Conservation (phyloP, 2,113 vertebrate genomes). For the Hassar affinis region DNA sequence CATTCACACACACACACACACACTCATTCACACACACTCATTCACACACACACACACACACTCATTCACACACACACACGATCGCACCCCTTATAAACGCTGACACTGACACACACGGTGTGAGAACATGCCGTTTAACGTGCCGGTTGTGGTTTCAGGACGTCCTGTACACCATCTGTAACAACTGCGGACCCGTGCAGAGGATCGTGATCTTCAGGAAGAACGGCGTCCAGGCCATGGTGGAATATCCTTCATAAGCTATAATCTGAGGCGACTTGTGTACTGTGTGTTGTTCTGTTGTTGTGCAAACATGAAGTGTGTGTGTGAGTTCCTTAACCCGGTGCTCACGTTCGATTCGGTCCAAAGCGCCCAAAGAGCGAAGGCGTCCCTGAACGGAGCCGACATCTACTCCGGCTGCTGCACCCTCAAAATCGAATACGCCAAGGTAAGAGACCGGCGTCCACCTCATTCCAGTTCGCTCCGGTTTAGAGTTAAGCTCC, state of each 20-base stretch:
- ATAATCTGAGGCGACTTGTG: too few species aligned
- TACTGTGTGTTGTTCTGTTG: neutral
- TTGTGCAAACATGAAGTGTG: fast-evolving
- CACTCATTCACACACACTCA: too few species aligned
- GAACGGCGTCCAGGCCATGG: slow-evolving; percentile 95
- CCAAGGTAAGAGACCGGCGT: slow-evolving; percentile 77
- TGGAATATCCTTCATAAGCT: slow-evolving; percentile 88
- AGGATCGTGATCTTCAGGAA: slow-evolving; percentile 97
- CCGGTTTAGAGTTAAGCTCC: too few species aligned
- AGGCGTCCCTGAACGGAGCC: slow-evolving; percentile 91
- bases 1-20: too few species aligned
- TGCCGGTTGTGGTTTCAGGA: slow-evolving; percentile 70
- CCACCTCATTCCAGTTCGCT: neutral
- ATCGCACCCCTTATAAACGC: too few species aligned
- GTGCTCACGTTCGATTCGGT: slow-evolving; percentile 84
- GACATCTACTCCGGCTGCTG: slow-evolving; percentile 97
- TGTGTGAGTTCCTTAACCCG: slow-evolving; percentile 72
- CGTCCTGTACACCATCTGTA: slow-evolving; percentile 93
- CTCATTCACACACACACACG: too few species aligned
- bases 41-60: too few species aligned
- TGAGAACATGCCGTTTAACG: neutral
- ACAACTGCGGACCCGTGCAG: slow-evolving; percentile 93
- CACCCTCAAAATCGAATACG: slow-evolving; percentile 94
- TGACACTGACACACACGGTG: too few species aligned
- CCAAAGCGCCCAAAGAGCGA: slow-evolving; percentile 92